Percentiles rank a stretch among this genome's conserved stretches.
phyloP scores from a whole-genome alignment of 2,113 vertebrate species.

The Camelus dromedarius region DNA sequence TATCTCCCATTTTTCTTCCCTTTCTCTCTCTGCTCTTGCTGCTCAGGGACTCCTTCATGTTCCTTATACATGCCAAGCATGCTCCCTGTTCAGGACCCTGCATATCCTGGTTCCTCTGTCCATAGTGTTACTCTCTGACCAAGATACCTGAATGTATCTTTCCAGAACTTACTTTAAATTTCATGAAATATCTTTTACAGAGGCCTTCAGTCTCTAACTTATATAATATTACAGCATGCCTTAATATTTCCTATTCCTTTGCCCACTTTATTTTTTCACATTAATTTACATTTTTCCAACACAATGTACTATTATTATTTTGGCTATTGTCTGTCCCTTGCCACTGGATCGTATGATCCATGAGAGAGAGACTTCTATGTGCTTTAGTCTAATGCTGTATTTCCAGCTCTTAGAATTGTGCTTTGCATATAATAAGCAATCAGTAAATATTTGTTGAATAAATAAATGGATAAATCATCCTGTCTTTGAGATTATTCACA shows the following conservation, averaged over 20 bases:
- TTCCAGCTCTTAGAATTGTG: neutral
- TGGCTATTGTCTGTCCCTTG: neutral
- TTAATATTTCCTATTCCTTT: neutral
- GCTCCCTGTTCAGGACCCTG: neutral
- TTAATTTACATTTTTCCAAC: slow-evolving; percentile 13
- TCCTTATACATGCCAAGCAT: accelerated
- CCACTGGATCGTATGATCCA: neutral
- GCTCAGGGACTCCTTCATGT: neutral
- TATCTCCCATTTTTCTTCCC: too few relatives aligned
- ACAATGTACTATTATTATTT: neutral
- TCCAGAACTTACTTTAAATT: neutral
- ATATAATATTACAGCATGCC: neutral
- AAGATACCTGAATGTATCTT: neutral
- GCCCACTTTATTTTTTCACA: neutral
- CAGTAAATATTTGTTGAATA: neutral
- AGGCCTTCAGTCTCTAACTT: neutral
- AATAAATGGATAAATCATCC: neutral
- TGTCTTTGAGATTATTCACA: neutral
- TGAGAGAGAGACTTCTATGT: neutral
- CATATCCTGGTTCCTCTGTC: neutral
- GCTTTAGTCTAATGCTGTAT: neutral
- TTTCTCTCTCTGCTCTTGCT: neutral
- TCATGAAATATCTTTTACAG: neutral
- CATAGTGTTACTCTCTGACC: neutral
- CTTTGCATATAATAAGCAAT: neutral